Percentiles rank a stretch among this genome's conserved stretches.
These are phyloP conservation scores for Hypothenemus hampei DNA, from an alignment of 1,140 invertebrate species.

Conservation along the genomic window DNA sequence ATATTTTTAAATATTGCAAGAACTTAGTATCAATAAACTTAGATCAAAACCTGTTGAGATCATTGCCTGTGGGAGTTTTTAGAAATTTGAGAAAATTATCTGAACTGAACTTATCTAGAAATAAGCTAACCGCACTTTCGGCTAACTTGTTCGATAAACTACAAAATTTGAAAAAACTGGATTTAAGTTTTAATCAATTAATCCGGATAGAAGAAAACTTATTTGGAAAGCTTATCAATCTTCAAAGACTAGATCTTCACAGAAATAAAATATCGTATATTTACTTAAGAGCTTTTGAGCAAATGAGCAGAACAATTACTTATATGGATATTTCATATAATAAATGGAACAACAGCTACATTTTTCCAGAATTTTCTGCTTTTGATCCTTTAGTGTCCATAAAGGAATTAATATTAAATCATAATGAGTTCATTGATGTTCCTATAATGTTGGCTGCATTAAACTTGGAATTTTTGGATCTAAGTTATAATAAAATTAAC, in stretches of 20 bases:
- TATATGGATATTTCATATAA: constrained; percentile 15
- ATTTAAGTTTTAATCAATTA: constrained; percentile 3
- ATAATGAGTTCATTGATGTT: constrained; percentile 12
- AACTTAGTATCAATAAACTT: constrained; percentile 8
- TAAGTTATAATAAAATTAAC: constrained; percentile 23
- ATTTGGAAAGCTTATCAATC: not conserved
- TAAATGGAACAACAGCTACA: constrained; percentile 14
- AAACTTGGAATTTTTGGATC: constrained; percentile 8
- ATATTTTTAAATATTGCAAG: constrained; percentile 4
- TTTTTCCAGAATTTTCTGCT: not conserved
- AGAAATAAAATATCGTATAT: constrained; percentile 5
- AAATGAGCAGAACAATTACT: not conserved
- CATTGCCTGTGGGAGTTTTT: constrained; percentile 7
- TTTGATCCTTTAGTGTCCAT: constrained; percentile 2
- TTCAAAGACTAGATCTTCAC: constrained; percentile 2
- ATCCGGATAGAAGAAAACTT: not conserved
- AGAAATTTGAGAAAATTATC: not conserved
- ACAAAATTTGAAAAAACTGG: constrained; percentile 4
- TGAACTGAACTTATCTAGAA: constrained; percentile 9
- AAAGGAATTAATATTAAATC: constrained; percentile 8
- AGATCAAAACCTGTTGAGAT: not conserved
- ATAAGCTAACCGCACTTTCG: not conserved
- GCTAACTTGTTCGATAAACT: not conserved
- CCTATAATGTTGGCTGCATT: not conserved
- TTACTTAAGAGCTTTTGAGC: not conserved